Evolutionary conservation across 2,888 invertebrate genomes (phyloP).

Genomic region (Drosophila ezoana): DNA sequence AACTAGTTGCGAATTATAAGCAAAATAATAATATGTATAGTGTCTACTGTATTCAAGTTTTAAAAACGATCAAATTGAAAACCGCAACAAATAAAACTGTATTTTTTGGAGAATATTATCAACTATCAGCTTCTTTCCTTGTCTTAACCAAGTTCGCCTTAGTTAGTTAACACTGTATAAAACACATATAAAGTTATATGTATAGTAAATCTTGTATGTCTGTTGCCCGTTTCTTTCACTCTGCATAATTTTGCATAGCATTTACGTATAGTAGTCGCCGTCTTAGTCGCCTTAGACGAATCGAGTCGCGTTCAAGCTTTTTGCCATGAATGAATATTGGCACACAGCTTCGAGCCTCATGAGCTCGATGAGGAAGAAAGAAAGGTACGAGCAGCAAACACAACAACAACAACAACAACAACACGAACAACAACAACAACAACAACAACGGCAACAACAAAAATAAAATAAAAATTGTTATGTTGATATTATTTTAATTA

Average conservation of each 20-base stretch:
- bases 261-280: constrained; percentile 60
- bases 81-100: no score
- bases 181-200: constrained; percentile 44
- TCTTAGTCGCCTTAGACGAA: constrained; percentile 52
- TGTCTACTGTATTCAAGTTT: no score
- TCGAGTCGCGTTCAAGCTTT: constrained; percentile 63
- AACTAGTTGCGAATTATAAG: background rate
- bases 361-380: constrained; percentile 61
- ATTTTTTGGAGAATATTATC: no score
- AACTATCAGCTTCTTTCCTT: no score
- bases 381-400: constrained; percentile 30
- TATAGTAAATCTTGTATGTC: constrained; percentile 69
- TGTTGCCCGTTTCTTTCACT: constrained; percentile 73
- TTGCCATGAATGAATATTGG: constrained; percentile 79
- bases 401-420: constrained; percentile 34
- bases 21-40: no score
- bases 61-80: no score
- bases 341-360: constrained; percentile 54
- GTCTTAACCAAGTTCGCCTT: constrained; percentile 8
- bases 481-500: constrained; percentile 83
- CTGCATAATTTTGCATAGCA: constrained; percentile 80
- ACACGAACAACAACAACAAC: constrained; percentile 11
- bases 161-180: constrained; percentile 53
- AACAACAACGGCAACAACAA: constrained; percentile 11
- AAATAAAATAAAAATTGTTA: constrained; percentile 77